A percentile compares a stretch with the other conserved stretches of the same genome.
Conservation (phyloP, 2,113 vertebrate species). For the Chroicocephalus ridibundus region DNA sequence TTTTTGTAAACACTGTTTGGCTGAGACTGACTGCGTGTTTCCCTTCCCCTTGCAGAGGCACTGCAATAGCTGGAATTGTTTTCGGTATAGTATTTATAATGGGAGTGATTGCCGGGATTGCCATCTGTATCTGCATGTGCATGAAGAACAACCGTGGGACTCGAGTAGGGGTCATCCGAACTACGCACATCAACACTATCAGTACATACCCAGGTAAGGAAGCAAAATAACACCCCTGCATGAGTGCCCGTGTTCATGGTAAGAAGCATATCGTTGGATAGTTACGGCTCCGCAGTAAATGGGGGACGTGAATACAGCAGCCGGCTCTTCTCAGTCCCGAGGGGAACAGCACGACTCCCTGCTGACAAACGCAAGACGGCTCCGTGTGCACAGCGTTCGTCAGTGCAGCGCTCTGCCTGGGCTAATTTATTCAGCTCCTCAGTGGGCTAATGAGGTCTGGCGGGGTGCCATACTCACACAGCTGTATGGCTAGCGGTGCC, state of each 20-base stretch:
- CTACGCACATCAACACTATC: conserved; percentile 82
- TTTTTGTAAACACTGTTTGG: background rate
- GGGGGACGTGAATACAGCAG: background rate
- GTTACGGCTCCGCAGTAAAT: accelerated
- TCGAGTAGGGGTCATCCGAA: conserved; percentile 82
- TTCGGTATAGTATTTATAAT: conserved; percentile 93
- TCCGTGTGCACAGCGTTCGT: accelerated
- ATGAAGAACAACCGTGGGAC: conserved; percentile 83
- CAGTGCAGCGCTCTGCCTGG: background rate
- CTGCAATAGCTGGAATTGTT: conserved; percentile 89
- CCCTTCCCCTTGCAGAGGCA: conserved; percentile 79
- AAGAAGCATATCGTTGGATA: background rate
- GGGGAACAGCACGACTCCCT: background rate
- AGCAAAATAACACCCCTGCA: background rate
- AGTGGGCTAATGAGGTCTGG: background rate
- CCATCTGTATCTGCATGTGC: conserved; percentile 91
- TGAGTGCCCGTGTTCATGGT: background rate
- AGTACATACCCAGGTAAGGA: conserved; percentile 80
- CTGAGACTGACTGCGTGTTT: background rate
- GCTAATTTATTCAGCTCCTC: background rate
- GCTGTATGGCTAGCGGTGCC: background rate
- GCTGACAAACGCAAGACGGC: background rate
- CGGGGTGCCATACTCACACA: background rate
- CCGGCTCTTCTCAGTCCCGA: background rate
- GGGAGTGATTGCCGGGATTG: conserved; percentile 85